phyloP scores from a whole-genome alignment of 1,140 invertebrate species.

The Pseudomyrmex concolor region DNA sequence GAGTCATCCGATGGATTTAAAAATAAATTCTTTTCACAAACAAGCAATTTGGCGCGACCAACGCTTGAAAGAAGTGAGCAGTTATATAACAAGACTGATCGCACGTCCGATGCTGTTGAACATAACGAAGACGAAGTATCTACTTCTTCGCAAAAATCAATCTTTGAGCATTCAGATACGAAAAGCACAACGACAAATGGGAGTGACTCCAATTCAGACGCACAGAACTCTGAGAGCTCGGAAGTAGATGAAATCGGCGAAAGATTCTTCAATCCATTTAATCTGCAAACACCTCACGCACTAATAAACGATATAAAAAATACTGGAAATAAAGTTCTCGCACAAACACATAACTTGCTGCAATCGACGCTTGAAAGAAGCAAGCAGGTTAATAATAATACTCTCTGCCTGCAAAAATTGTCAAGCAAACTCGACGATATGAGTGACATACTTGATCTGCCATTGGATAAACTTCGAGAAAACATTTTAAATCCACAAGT shows the following conservation, averaged over 20 bases:
- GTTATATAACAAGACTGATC: too few relatives aligned
- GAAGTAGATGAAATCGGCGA: not conserved
- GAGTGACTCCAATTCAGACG: not conserved
- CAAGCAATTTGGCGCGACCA: too few relatives aligned
- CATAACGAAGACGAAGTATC: too few relatives aligned
- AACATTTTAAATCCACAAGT: not conserved
- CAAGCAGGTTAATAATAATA: not conserved
- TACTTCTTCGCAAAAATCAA: too few relatives aligned
- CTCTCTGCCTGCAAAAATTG: not conserved
- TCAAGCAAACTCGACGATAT: not conserved
- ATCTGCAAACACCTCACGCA: not conserved
- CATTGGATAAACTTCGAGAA: not conserved
- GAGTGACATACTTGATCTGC: not conserved
- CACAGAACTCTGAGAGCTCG: not conserved
- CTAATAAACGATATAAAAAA: not conserved
- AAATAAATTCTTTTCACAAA: too few relatives aligned
- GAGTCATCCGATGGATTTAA: too few relatives aligned
- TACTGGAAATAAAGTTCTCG: constrained; percentile 3
- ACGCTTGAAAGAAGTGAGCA: too few relatives aligned
- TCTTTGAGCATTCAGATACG: too few relatives aligned
- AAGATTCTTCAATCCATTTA: not conserved
- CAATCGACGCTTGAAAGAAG: not conserved
- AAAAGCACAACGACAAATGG: too few relatives aligned
- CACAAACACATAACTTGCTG: not conserved
- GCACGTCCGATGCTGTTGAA: too few relatives aligned